A percentile compares a stretch with the other conserved stretches of the same genome.
These are phyloP conservation scores for Drosophila obscura DNA, from an alignment of 1,140 invertebrate species.

Conservation along the genomic window DNA sequence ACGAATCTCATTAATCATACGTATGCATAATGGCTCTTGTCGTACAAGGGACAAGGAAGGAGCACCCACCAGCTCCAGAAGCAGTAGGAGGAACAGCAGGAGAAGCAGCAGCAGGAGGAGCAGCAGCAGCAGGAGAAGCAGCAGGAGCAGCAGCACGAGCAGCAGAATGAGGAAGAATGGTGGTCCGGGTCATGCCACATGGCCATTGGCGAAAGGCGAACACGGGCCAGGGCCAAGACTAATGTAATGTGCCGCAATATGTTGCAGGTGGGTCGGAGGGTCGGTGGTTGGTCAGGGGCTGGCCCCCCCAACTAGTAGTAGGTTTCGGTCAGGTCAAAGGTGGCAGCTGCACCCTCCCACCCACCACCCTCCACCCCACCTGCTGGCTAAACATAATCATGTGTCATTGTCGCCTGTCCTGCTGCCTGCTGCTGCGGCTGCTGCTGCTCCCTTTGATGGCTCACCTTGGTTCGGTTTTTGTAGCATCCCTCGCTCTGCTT, in stretches of 20 bases:
- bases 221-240: constrained; percentile 37
- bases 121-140: constrained; percentile 9
- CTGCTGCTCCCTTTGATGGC: background rate
- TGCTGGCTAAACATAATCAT: constrained; percentile 72
- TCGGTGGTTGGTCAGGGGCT: constrained; percentile 1
- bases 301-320: too few species aligned
- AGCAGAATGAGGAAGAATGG: background rate
- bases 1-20: constrained; percentile 79
- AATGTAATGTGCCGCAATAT: constrained; percentile 71
- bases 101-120: constrained; percentile 5
- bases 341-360: constrained; percentile 27
- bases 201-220: constrained; percentile 28
- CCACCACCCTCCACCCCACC: background rate
- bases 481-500: constrained; percentile 28
- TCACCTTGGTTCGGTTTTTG: constrained; percentile 39
- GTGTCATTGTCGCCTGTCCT: constrained; percentile 75
- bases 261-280: constrained; percentile 63
- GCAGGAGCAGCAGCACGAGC: background rate
- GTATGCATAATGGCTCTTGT: constrained; percentile 77
- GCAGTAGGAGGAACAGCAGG: background rate
- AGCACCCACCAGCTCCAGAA: background rate
- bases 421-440: constrained; percentile 26
- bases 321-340: constrained; percentile 47
- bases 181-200: constrained; percentile 18
- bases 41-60: constrained; percentile 39